Evolutionary conservation across 53 echinoderm and acorn worm species (phyloP).

Genomic region (Holothuria scabra): DNA sequence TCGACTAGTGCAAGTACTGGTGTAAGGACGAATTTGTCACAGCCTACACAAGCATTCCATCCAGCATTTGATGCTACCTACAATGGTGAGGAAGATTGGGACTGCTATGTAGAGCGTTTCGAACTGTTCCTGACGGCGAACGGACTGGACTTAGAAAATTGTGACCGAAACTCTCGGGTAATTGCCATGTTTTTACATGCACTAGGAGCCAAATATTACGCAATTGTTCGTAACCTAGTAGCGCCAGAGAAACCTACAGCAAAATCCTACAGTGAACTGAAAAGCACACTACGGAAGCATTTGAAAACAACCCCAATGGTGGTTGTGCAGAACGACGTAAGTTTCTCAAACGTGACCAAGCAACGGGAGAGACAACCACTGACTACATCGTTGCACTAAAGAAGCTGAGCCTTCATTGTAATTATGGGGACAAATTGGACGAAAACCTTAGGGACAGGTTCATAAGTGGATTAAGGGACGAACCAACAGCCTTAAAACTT

Average conservation of each 20-base stretch:
- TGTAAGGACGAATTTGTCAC: too few relatives aligned
- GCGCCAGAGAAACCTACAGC: slow-evolving; percentile 49
- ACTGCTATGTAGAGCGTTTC: slow-evolving; percentile 62
- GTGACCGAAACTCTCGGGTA: slow-evolving; percentile 10
- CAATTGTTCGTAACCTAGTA: slow-evolving; percentile 53
- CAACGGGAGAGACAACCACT: slow-evolving; percentile 15
- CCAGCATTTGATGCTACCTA: not conserved
- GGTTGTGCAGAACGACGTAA: slow-evolving; percentile 53
- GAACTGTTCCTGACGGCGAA: slow-evolving; percentile 64
- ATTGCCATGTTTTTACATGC: slow-evolving; percentile 51
- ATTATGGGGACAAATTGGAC: slow-evolving; percentile 57
- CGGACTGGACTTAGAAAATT: slow-evolving; percentile 25
- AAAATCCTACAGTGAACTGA: slow-evolving; percentile 52
- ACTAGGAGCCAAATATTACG: slow-evolving; percentile 55
- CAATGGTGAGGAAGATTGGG: slow-evolving; percentile 56
- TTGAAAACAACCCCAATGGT: slow-evolving; percentile 51
- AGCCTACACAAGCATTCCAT: too few relatives aligned
- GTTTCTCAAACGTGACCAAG: slow-evolving; percentile 55
- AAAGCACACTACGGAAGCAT: slow-evolving; percentile 41
- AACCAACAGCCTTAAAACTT: slow-evolving; percentile 54
- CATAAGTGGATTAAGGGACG: slow-evolving; percentile 52
- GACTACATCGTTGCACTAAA: slow-evolving; percentile 59
- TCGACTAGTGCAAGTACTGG: too few relatives aligned
- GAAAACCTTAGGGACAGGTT: slow-evolving; percentile 61
- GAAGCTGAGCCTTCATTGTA: slow-evolving; percentile 50